Evolutionary conservation across 2,113 vertebrate genomes (phyloP).

Genomic region (Lophura nycthemera): DNA sequence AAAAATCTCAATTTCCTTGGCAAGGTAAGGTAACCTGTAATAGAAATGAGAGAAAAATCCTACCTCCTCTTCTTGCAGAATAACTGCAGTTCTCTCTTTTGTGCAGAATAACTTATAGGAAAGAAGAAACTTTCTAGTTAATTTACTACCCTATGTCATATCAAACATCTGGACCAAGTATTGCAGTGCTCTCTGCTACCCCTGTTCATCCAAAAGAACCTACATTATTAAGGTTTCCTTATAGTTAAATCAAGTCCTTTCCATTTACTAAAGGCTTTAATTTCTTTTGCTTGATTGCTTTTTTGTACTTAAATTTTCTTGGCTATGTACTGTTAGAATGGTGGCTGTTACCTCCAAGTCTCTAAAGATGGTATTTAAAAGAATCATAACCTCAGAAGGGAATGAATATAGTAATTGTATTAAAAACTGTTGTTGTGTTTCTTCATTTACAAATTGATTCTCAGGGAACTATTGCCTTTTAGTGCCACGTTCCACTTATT

Average conservation of each 20-base stretch:
- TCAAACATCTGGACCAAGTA: background rate
- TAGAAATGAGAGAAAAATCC: background rate
- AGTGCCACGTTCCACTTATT: background rate
- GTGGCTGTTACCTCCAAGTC: background rate
- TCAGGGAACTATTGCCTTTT: background rate
- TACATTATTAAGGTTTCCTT: background rate
- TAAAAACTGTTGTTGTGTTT: background rate
- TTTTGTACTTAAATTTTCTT: background rate
- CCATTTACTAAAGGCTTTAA: background rate
- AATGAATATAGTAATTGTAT: background rate
- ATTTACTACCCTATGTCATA: background rate
- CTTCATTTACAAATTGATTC: background rate
- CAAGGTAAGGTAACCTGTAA: background rate
- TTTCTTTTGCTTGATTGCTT: background rate
- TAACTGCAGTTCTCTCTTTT: background rate
- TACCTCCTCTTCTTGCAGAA: background rate
- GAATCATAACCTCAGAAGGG: accelerated
- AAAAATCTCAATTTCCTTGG: background rate
- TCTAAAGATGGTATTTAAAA: background rate
- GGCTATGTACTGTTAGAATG: background rate
- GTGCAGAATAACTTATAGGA: background rate
- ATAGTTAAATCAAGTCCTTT: background rate
- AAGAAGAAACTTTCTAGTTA: background rate
- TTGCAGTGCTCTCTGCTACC: background rate
- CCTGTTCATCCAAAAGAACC: background rate